Evolutionary conservation across 2,888 invertebrate genomes (phyloP).

Genomic region (Ornithoptera alexandrae): DNA sequence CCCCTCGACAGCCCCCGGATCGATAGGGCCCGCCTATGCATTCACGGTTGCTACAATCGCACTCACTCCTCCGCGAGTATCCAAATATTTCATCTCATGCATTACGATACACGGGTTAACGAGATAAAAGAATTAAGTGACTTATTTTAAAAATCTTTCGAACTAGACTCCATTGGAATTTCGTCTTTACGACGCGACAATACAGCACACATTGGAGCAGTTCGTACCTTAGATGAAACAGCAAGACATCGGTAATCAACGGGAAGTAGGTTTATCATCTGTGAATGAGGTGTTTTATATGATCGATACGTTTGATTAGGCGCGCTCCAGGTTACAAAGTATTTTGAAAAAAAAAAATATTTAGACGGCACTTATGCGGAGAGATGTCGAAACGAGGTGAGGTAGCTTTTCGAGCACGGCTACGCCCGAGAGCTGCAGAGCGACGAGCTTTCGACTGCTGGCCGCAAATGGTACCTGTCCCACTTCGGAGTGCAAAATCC

Average conservation of each 20-base stretch:
- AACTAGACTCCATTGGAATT: constrained; percentile 34
- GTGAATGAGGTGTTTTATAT: constrained; percentile 31
- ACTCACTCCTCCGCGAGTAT: neutral
- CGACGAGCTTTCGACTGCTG: neutral
- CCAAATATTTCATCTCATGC: neutral
- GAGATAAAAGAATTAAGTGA: neutral
- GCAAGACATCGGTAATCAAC: constrained; percentile 30
- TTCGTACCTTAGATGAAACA: constrained; percentile 35
- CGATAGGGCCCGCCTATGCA: too few relatives aligned
- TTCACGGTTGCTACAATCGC: neutral
- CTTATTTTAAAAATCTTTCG: neutral
- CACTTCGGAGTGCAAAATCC: neutral
- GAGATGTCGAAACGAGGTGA: neutral
- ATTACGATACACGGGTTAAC: neutral
- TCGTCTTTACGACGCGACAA: constrained; percentile 34
- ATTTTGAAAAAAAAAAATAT: neutral
- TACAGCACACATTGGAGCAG: constrained; percentile 33
- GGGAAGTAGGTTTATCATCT: constrained; percentile 35
- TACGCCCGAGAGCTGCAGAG: neutral
- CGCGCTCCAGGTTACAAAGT: neutral
- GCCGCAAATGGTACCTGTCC: neutral
- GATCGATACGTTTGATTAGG: constrained; percentile 30
- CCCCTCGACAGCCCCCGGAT: too few relatives aligned
- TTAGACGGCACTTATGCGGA: neutral
- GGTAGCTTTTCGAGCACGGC: neutral